Conservation (phyloP, 2,888 invertebrate genomes). For the Acrobasis consociella region DNA sequence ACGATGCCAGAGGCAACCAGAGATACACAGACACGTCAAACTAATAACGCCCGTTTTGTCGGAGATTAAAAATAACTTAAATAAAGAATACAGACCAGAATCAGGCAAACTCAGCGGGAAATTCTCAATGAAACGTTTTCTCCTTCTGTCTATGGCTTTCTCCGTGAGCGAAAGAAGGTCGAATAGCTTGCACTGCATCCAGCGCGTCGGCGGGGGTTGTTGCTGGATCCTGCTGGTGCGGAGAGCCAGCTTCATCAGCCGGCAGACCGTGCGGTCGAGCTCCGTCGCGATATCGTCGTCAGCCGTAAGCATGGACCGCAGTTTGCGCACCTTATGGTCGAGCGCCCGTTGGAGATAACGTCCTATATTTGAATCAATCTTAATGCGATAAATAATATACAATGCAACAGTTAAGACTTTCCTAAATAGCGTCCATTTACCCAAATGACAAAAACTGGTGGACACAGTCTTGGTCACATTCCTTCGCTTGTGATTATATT, state of each 20-base stretch:
- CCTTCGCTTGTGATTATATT: no score
- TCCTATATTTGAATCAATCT: constrained; percentile 40
- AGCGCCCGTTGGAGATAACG: constrained; percentile 61
- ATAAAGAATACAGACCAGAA: constrained; percentile 44
- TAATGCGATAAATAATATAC: not conserved
- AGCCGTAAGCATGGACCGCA: constrained; percentile 56
- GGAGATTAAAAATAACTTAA: not conserved
- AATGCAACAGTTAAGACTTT: no score
- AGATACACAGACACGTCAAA: no score
- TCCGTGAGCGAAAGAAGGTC: constrained; percentile 69
- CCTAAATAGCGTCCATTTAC: no score
- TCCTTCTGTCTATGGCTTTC: constrained; percentile 62
- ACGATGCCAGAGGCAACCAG: no score
- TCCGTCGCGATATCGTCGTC: constrained; percentile 67
- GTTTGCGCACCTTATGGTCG: constrained; percentile 61
- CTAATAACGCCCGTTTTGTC: no score
- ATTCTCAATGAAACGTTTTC: constrained; percentile 47
- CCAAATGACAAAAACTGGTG: no score
- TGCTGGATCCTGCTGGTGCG: constrained; percentile 46
- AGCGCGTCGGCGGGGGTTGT: constrained; percentile 53
- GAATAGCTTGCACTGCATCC: constrained; percentile 70
- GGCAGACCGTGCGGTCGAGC: constrained; percentile 62
- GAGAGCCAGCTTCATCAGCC: constrained; percentile 66
- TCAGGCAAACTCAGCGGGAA: constrained; percentile 48
- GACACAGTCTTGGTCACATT: no score